These are phyloP conservation scores for Hymenopus coronatus DNA, from an alignment of 2,888 invertebrate genomes.

Conservation along the genomic window DNA sequence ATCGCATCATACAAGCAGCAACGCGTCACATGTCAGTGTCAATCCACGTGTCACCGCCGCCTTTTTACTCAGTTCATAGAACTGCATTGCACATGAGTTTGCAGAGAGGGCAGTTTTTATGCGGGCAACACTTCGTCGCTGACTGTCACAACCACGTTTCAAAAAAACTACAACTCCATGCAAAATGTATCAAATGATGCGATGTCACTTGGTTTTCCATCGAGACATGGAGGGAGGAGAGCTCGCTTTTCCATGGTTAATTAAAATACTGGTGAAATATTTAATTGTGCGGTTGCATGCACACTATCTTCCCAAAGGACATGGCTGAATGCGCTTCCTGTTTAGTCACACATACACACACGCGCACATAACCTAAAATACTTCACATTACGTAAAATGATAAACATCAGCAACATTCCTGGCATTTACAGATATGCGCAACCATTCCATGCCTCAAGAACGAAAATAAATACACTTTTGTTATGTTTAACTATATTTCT, in stretches of 20 bases:
- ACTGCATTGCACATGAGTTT: background rate
- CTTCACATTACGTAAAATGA: no score
- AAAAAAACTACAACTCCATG: background rate
- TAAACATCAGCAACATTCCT: no score
- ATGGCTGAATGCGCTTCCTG: background rate
- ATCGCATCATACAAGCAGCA: background rate
- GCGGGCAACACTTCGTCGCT: background rate
- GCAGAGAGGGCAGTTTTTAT: background rate
- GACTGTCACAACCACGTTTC: background rate
- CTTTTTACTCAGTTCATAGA: background rate
- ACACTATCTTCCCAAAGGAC: background rate
- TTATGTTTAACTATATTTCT: no score
- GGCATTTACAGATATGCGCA: no score
- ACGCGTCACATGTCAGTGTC: background rate
- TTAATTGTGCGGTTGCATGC: background rate
- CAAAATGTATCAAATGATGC: background rate
- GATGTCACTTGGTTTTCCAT: background rate
- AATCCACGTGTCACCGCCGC: background rate
- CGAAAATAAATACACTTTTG: no score
- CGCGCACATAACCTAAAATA: no score
- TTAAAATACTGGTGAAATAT: background rate
- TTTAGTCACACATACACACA: background rate
- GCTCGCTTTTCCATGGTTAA: background rate
- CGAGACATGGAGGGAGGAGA: background rate
- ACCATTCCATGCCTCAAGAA: no score